A percentile compares a stretch with the other conserved stretches of the same genome.
These are phyloP conservation scores for Nylanderia fulva DNA, from an alignment of 1,140 invertebrate genomes.

Conservation along the genomic window DNA sequence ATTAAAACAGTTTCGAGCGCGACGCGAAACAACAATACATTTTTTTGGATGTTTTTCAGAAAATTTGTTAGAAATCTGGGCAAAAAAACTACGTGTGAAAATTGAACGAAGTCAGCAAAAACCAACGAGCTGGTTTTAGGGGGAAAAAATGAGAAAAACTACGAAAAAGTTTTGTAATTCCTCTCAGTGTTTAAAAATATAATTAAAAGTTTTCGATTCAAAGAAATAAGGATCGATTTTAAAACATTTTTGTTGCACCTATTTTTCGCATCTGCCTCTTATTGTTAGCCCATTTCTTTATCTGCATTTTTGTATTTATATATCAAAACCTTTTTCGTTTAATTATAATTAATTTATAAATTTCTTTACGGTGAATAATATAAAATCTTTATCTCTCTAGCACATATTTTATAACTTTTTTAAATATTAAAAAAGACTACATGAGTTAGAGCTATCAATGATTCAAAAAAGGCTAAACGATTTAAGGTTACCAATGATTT, in stretches of 20 bases:
- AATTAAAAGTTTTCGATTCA: background rate
- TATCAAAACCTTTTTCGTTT: too few species aligned
- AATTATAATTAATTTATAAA: background rate
- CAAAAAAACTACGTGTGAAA: background rate
- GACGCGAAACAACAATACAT: background rate
- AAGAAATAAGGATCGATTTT: too few species aligned
- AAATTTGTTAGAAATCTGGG: background rate
- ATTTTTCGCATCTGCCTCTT: too few species aligned
- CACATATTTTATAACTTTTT: conserved; percentile 7
- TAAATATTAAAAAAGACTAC: conserved; percentile 6
- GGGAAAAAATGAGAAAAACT: background rate
- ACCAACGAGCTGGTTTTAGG: background rate
- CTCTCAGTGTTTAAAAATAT: conserved; percentile 1
- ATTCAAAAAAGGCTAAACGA: too few species aligned
- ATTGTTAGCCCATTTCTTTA: too few species aligned
- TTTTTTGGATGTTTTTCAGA: background rate
- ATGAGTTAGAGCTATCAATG: too few species aligned
- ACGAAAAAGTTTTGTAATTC: background rate
- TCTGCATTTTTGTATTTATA: too few species aligned
- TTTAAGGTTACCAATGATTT: background rate
- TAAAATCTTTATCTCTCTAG: too few species aligned
- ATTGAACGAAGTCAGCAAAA: background rate
- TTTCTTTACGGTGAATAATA: background rate
- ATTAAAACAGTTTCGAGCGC: conserved; percentile 4
- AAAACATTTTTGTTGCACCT: too few species aligned